A percentile compares a stretch with the other conserved stretches of the same genome.
phyloP scores from a whole-genome alignment of 2,888 invertebrate species.

The Zaprionus obscuricornis region DNA sequence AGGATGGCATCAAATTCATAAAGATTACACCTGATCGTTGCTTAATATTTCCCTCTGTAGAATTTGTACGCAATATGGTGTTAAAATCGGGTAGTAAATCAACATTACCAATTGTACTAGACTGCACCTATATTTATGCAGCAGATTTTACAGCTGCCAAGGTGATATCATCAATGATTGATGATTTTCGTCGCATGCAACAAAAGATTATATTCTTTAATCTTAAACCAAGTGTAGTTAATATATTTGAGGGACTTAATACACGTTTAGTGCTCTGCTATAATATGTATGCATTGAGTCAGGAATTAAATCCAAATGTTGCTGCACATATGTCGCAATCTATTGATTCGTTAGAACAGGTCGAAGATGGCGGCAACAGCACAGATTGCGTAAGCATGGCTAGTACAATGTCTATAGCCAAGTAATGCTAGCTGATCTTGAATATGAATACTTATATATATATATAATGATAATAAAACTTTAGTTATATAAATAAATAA shows the following conservation, averaged over 20 bases:
- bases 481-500: conserved; percentile 9
- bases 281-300: conserved; percentile 67
- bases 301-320: conserved; percentile 50
- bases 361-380: conserved; percentile 35
- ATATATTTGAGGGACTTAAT: conserved; percentile 88
- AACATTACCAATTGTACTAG: conserved; percentile 90
- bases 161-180: conserved; percentile 89
- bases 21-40: conserved; percentile 94
- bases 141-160: conserved; percentile 94
- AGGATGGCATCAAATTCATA: conserved; percentile 88
- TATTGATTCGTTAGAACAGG: conserved; percentile 45
- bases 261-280: conserved; percentile 78
- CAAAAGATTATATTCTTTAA: conserved; percentile 93
- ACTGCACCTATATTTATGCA: conserved; percentile 94
- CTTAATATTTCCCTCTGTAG: conserved; percentile 94
- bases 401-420: conserved; percentile 58
- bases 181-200: conserved; percentile 88
- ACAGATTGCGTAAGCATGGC: conserved; percentile 58
- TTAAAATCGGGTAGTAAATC: conserved; percentile 89
- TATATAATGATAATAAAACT: too few species aligned
- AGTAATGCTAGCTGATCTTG: neutral
- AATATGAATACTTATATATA: neutral
- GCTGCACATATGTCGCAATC: conserved; percentile 25
- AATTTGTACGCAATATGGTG: conserved; percentile 93
- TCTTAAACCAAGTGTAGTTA: conserved; percentile 91